phyloP scores from a whole-genome alignment of 2,888 invertebrate species.

The Empis stercorea region DNA sequence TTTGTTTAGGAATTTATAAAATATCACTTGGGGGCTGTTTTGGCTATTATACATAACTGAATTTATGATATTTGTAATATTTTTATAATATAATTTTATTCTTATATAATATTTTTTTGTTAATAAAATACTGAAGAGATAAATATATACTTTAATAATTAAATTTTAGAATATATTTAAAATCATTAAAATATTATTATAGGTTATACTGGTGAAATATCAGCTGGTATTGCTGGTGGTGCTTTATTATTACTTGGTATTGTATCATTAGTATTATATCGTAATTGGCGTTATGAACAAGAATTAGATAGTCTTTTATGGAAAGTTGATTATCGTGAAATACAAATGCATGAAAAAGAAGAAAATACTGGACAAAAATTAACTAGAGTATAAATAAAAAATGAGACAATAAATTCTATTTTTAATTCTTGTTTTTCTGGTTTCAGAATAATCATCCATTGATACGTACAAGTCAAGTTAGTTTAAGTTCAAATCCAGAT shows the following conservation, averaged over 20 bases:
- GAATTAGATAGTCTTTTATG: conserved; percentile 84
- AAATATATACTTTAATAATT: no score
- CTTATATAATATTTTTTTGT: no score
- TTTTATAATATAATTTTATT: no score
- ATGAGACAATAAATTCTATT: neutral
- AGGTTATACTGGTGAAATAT: conserved; percentile 76
- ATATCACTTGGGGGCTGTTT: no score
- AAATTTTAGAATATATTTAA: no score
- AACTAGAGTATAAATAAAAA: conserved; percentile 23
- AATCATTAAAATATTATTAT: conserved; percentile 11
- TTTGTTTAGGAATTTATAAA: no score
- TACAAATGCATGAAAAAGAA: conserved; percentile 54
- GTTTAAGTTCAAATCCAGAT: conserved; percentile 83
- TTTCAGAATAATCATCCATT: conserved; percentile 44
- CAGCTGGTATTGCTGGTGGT: conserved; percentile 67
- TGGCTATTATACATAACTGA: no score
- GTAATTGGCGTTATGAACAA: conserved; percentile 90
- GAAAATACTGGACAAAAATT: conserved; percentile 34
- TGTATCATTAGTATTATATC: conserved; percentile 63
- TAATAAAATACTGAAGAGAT: no score
- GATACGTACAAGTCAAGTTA: conserved; percentile 77
- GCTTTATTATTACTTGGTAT: conserved; percentile 55
- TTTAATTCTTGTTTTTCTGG: neutral
- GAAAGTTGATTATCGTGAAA: conserved; percentile 87
- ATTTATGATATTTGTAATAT: no score